Evolutionary conservation across 2,113 vertebrate species (phyloP).

Genomic region (Apaloderma vittatum): DNA sequence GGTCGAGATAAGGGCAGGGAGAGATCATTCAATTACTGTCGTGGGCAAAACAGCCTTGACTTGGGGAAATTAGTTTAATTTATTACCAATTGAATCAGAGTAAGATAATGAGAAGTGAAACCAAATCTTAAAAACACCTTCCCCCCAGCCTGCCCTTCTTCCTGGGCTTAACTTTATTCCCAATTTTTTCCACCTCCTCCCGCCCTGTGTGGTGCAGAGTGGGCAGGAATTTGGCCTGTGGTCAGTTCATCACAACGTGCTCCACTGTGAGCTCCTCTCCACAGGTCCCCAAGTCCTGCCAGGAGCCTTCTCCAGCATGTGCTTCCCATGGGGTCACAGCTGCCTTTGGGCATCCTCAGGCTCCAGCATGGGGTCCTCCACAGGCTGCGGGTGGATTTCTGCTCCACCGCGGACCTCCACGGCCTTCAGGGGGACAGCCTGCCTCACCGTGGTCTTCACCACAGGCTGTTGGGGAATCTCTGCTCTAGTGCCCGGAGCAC

Average conservation of each 20-base stretch:
- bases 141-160: background rate
- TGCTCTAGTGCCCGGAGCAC: background rate
- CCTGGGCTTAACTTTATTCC: background rate
- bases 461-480: background rate
- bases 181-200: background rate
- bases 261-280: background rate
- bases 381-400: background rate
- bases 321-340: no score
- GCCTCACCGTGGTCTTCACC: background rate
- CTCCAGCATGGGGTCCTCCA: background rate
- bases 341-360: background rate
- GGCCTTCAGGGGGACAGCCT: background rate
- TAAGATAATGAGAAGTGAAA: background rate
- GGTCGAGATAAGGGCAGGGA: background rate
- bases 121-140: background rate
- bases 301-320: background rate
- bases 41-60: background rate
- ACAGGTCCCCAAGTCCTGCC: no score
- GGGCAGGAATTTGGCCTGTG: background rate
- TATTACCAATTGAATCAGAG: background rate
- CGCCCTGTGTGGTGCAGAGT: background rate
- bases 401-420: background rate
- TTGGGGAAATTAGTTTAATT: background rate
- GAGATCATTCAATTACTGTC: background rate
- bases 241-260: background rate